These are phyloP conservation scores for Chaetura pelagica DNA, from an alignment of 2,113 vertebrate species.

Conservation along the genomic window DNA sequence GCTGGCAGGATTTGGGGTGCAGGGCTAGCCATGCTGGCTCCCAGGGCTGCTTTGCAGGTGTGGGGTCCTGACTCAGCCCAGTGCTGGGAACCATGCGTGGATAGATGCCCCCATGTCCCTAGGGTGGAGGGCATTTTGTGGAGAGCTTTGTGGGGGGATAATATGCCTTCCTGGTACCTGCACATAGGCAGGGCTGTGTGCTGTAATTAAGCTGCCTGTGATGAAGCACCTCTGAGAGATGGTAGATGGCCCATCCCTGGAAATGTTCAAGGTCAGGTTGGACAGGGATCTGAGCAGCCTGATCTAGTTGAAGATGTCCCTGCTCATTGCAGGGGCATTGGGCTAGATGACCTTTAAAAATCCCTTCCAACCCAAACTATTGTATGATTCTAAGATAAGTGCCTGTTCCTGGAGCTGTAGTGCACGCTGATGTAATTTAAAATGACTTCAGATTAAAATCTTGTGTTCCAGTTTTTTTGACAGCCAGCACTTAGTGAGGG, in stretches of 20 bases:
- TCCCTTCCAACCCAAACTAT: too few relatives aligned
- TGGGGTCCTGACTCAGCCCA: background rate
- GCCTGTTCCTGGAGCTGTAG: background rate
- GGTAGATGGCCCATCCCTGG: too few relatives aligned
- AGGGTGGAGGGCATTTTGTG: background rate
- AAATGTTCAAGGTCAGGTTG: too few relatives aligned
- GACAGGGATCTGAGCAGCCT: too few relatives aligned
- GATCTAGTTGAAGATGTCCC: too few relatives aligned
- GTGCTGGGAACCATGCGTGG: fast-evolving
- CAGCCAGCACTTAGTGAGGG: background rate
- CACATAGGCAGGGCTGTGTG: too few relatives aligned
- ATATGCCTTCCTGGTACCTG: fast-evolving
- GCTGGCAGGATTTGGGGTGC: fast-evolving
- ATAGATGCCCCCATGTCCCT: background rate
- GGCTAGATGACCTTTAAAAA: too few relatives aligned
- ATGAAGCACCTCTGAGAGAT: background rate
- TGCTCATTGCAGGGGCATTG: too few relatives aligned
- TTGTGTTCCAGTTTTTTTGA: background rate
- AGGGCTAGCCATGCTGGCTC: background rate
- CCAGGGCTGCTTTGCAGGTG: background rate
- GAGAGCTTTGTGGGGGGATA: fast-evolving
- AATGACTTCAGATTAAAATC: background rate
- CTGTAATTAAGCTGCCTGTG: background rate
- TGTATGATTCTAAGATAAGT: too few relatives aligned
- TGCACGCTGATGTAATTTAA: background rate